phyloP scores from a whole-genome alignment of 2,113 vertebrate species.

The Gymnarchus niloticus region DNA sequence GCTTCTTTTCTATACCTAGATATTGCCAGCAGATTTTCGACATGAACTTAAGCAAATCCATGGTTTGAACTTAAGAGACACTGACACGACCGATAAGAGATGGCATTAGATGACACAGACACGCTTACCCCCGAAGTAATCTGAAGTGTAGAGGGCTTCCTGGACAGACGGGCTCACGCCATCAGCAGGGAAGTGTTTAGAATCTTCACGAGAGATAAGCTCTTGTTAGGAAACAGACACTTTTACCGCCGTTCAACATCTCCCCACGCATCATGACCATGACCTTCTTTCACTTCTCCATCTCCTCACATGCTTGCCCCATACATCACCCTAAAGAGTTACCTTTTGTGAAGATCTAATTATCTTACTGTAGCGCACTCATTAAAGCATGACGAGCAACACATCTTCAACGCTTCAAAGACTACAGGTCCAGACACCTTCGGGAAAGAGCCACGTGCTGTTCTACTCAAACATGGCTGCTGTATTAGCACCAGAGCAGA shows the following conservation, averaged over 20 bases:
- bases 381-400: not conserved
- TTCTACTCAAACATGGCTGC: not conserved
- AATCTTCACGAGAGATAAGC: slow-evolving; percentile 75
- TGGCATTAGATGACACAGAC: not conserved
- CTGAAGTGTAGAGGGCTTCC: slow-evolving; percentile 90
- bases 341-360: not conserved
- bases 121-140: slow-evolving; percentile 97
- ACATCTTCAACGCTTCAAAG: not conserved
- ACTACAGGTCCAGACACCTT: not conserved
- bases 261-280: not conserved
- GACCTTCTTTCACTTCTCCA: not conserved
- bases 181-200: slow-evolving; percentile 83
- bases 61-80: not conserved
- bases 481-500: not conserved
- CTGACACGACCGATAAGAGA: too few relatives aligned
- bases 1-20: not conserved
- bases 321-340: not conserved
- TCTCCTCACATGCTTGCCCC: not conserved
- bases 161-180: slow-evolving; percentile 78
- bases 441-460: not conserved
- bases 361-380: not conserved
- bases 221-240: not conserved
- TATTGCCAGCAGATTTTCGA: not conserved
- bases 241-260: not conserved
- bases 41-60: too few relatives aligned